Base-by-base conservation (phyloP, 2,888 invertebrate species). In the Polymixis lichenea region DNA sequence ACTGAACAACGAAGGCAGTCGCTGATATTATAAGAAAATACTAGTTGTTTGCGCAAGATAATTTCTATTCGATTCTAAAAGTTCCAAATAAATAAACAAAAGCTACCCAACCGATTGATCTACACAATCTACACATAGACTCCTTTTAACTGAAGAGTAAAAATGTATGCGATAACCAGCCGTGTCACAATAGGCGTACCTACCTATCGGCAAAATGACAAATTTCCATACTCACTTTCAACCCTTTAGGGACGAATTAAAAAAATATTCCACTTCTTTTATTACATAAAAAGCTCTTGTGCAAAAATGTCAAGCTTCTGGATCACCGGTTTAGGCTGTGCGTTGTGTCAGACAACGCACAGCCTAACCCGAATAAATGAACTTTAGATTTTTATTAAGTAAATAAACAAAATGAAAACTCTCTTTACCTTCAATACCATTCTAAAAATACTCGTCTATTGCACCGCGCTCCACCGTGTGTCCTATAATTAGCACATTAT, bases 401-500 rank as follows among this genome's bases (percentile, higher is more conserved):
- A 58, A 58, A 28, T 58, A 28, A 58, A 58, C 32, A 3, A 25
- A 22, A 58, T 17, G 25, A 74, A 49, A 28, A 19, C 28, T 28
- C 25, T 43, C 15, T 15, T 51, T 32, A 28, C 75, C 2, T 55
- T 73, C 53, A 73, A 28, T n/a, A n/a, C 3, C 13, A n/a, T 62
- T 56, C 61, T 56, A 76, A 28, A 76, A 62, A 49, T 76, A 75
- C 6, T 25, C n/a, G 11, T 53, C 19, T 9, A 49, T 46, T 43
- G 51, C 46, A 19, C 1, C 64, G 15, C 15, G 25, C 61, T 49
- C 32, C 56, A 65, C 68, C 51, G 11, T 51, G 55, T 46, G 17
- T 11, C 61, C 58, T 77, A 49, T 69, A 82, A 69, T 77, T 83
- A 77, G 83, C 60, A 69, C 83, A 61, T 28, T 72, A 46, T 72